Evolutionary conservation across 2,888 invertebrate genomes (phyloP), one percentile per base, ranked within the genome.

Genomic region (Beris chalybata): DNA sequence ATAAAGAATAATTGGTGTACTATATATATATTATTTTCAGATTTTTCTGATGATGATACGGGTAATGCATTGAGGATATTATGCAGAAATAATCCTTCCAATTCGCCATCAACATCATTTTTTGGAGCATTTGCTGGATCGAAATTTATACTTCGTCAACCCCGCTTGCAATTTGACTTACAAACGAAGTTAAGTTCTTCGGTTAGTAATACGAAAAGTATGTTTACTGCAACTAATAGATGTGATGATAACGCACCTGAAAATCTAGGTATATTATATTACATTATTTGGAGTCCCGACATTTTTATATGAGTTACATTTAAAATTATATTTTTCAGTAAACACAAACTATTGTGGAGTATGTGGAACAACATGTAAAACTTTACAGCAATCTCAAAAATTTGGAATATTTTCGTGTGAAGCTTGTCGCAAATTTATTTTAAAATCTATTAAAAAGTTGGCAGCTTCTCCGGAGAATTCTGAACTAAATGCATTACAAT

Each of bases 371-470:
- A 58, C 89, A 29, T 50, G 88, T 77, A 89, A 88, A 78, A 87
- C 90, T 77, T 86, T 90, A 9, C 87, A 88, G 74, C 91, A 92
- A 81, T 89, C 91, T 30, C 85, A 91, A 68, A 93, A 92, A 77
- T 92, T 91, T 78, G 93, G 93, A 38, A 89, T 91, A 69, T 88
- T 89, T 75, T 90, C 91, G 71, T 95, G 95, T 79, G 91, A 92
- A 76, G 88, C 91, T 7, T 95, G 95, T 78, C 85, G 91, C 58
- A 92, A 92, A 78, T 94, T 94, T 79, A 91, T 93, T 74, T 88
- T 91, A 15, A 91, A 91, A 77, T 88, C 91, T 84, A 85, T 90
- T 70, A 90, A 89, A 78, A 85, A 87, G 67, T 72, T 74, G 12
- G 66, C 70, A 22, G 53, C 67, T 9, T 65, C 68, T 44, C 64